phyloP scores from a whole-genome alignment of 2,888 invertebrate genomes.

The Acanthacorydalis orientalis region DNA sequence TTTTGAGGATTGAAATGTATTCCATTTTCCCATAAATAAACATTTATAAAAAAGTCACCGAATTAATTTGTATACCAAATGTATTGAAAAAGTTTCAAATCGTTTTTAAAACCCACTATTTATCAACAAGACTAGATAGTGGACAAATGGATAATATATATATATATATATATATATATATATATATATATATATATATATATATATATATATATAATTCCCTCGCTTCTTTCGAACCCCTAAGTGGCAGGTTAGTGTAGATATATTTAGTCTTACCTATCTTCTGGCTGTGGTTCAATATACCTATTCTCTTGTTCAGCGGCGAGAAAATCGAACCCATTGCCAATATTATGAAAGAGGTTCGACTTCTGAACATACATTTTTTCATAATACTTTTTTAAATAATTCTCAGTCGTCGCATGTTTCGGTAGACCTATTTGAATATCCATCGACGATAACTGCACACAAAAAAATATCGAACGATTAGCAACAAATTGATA shows the following conservation, averaged over 20 bases:
- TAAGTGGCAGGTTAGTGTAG: no score
- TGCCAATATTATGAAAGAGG: conserved; percentile 32
- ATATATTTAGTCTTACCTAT: conserved; percentile 13
- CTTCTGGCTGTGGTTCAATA: conserved; percentile 20
- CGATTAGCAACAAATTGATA: no score
- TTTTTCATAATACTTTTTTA: conserved; percentile 25
- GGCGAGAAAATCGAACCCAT: conserved; percentile 27
- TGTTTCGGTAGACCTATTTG: conserved; percentile 28
- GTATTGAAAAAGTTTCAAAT: no score
- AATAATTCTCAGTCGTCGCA: conserved; percentile 18
- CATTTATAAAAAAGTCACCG: no score
- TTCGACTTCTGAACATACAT: conserved; percentile 29
- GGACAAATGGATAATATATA: background rate
- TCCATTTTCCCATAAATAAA: no score
- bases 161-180: background rate
- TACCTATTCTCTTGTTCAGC: conserved; percentile 24
- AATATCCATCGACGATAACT: conserved; percentile 28
- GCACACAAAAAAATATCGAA: conserved; percentile 7
- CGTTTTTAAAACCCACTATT: no score
- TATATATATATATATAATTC: background rate
- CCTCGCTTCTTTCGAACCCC: no score
- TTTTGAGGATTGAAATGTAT: no score
- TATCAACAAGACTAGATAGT: no score
- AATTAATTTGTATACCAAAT: no score
- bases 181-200: background rate